Conservation (phyloP, 2,888 invertebrate species). For the Leucophenga maculata region DNA sequence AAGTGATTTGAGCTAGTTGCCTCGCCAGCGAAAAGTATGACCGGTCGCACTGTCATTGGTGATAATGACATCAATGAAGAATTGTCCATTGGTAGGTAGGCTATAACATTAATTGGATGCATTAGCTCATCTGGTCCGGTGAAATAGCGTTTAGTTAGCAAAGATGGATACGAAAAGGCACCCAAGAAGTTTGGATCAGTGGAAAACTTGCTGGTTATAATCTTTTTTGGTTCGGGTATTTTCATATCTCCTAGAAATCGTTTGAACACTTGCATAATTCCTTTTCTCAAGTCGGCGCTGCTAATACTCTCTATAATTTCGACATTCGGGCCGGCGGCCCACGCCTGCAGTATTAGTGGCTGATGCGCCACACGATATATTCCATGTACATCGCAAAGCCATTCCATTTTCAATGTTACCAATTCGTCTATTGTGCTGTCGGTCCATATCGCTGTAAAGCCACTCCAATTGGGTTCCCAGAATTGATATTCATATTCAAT, state of each 20-base stretch:
- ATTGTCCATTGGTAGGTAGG: constrained; percentile 3
- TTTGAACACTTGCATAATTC: constrained; percentile 52
- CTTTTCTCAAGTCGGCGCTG: constrained; percentile 69
- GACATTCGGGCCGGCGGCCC: constrained; percentile 78
- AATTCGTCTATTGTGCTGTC: constrained; percentile 68
- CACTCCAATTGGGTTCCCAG: constrained; percentile 73
- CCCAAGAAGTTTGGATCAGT: constrained; percentile 76
- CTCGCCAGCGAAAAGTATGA: constrained; percentile 79
- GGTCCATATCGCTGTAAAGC: constrained; percentile 76
- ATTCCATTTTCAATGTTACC: constrained; percentile 64
- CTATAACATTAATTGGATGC: constrained; percentile 70
- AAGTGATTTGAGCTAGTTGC: constrained; percentile 76
- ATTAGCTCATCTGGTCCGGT: constrained; percentile 74
- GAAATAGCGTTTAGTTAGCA: constrained; percentile 73
- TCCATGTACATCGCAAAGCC: constrained; percentile 78
- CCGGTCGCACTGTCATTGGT: constrained; percentile 67
- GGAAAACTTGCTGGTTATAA: constrained; percentile 76
- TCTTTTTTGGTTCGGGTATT: constrained; percentile 49
- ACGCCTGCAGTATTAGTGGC: constrained; percentile 77
- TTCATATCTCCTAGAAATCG: constrained; percentile 52
- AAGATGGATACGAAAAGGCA: constrained; percentile 77
- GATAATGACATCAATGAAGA: not conserved
- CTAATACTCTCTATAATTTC: constrained; percentile 75
- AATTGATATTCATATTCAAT: constrained; percentile 75
- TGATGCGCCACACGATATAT: constrained; percentile 79